Evolutionary conservation across 2,888 invertebrate species (phyloP), one percentile per base, ranked within the genome.

Genomic region (Cantharis flavilabris): DNA sequence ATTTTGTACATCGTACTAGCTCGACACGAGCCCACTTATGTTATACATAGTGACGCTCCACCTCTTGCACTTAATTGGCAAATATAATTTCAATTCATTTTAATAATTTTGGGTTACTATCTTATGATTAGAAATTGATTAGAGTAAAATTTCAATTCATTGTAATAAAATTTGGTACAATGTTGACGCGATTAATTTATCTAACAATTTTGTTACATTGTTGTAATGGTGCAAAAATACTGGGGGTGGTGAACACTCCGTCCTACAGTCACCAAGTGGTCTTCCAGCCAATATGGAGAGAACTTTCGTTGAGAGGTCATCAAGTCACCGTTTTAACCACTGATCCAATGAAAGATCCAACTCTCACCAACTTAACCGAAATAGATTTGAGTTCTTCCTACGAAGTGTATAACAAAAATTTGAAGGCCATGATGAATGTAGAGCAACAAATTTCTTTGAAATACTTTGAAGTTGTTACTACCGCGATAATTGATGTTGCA

Each of bases 241-340:
- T 91, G 67, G 88, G 86, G 0, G 82, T 90, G 0, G 84, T 89
- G 62, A 84, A 89, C 13, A 85, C 87, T 3, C 88, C 90, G 3
- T 88, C 89, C 2, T 87, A 87, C 73, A 90, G 90, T 80, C 90
- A 91, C 79, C 90, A 90, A 83, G 83, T 88, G 0, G 87, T 89
- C 0, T 90, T 87, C 82, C 87, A 87, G 65, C 86, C 88, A 11
- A 82, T 91, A 49, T 88, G 89, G 82, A 83, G 86, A 14, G 89
- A 88, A 70, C 81, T 91, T 18, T 87, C 88, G 0, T 81, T 85
- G 33, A 85, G 88, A 76, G 91, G 90, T 7, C 91, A 91, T 78
- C 84, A 90, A 70, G 77, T 91, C 0, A 88, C 89, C 0, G 84
- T 90, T 0, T 71, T 90, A 23, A 90, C 91, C 0, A 81, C 86